A percentile compares a stretch with the other conserved stretches of the same genome.
phyloP scores from a whole-genome alignment of 1,140 invertebrate species.

The Catajapyx aquilonaris region DNA sequence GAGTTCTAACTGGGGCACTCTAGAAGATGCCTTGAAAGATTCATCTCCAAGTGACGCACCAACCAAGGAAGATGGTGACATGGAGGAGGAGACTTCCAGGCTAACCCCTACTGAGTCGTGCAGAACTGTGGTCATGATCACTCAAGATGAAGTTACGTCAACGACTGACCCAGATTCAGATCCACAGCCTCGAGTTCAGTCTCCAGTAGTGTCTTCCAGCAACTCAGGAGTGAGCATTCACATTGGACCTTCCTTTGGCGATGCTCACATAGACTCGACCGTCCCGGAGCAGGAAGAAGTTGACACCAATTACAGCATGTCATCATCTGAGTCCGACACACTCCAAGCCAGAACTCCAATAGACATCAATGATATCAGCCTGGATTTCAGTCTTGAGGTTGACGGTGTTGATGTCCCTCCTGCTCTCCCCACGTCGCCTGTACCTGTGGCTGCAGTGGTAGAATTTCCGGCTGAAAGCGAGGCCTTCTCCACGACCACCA shows the following conservation, averaged over 20 bases:
- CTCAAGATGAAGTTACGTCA: conserved; percentile 2
- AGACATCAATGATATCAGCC: too few relatives aligned
- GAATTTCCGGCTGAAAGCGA: too few relatives aligned
- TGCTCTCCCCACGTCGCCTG: conserved; percentile 20
- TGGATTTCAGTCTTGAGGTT: too few relatives aligned
- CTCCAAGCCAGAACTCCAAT: conserved; percentile 18
- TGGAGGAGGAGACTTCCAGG: conserved; percentile 3
- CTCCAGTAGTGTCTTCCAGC: conserved; percentile 8
- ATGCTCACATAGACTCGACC: too few relatives aligned
- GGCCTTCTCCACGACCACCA: too few relatives aligned
- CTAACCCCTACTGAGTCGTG: too few relatives aligned
- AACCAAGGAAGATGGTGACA: conserved; percentile 14
- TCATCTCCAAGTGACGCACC: conserved; percentile 8
- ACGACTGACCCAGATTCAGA: conserved; percentile 3
- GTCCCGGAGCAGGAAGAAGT: too few relatives aligned
- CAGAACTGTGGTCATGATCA: neutral
- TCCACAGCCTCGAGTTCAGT: conserved; percentile 2
- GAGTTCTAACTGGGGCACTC: conserved; percentile 47
- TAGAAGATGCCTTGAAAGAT: conserved; percentile 40
- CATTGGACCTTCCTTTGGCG: too few relatives aligned
- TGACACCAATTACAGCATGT: too few relatives aligned
- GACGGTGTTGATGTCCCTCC: conserved; percentile 11
- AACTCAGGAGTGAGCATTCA: conserved; percentile 6
- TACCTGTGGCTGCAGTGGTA: conserved; percentile 17
- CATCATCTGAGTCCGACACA: conserved; percentile 18